phyloP scores from a whole-genome alignment of 2,888 invertebrate species.

The Tricholauxania praeusta region DNA sequence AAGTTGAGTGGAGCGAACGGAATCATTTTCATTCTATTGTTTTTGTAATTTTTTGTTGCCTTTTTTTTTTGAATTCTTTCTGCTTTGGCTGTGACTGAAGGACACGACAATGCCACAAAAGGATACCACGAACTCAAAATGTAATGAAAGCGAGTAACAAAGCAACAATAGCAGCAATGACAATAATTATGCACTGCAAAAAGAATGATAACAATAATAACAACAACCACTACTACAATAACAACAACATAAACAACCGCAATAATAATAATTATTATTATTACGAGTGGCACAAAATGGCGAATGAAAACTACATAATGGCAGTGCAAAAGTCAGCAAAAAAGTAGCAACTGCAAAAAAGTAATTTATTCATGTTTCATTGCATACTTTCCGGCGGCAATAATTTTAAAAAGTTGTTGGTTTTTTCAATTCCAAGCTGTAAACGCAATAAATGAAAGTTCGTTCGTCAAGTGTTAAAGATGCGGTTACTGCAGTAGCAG shows the following conservation, averaged over 20 bases:
- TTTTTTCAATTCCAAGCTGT: background rate
- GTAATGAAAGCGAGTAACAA: conserved; percentile 16
- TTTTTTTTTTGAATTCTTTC: conserved; percentile 3
- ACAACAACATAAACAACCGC: background rate
- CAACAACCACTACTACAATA: conserved; percentile 10
- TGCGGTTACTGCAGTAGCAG: background rate
- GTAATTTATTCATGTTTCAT: conserved; percentile 35
- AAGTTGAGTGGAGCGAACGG: too few species aligned
- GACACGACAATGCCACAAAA: background rate
- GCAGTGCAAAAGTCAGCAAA: background rate
- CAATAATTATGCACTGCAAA: conserved; percentile 25
- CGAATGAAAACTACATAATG: conserved; percentile 2
- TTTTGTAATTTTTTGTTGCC: background rate
- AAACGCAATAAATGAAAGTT: conserved; percentile 17
- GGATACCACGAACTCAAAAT: conserved; percentile 9
- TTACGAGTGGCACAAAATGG: conserved; percentile 16
- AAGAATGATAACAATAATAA: conserved; percentile 1
- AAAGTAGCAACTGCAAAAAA: conserved; percentile 18
- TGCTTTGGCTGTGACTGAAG: conserved; percentile 1
- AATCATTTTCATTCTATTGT: background rate
- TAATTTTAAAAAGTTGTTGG: conserved; percentile 13
- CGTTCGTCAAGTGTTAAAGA: conserved; percentile 3
- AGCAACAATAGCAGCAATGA: conserved; percentile 15
- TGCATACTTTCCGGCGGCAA: conserved; percentile 31
- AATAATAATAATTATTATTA: conserved; percentile 26